Evolutionary conservation across 2,888 invertebrate genomes (phyloP).

Genomic region (Rhingia rostrata): DNA sequence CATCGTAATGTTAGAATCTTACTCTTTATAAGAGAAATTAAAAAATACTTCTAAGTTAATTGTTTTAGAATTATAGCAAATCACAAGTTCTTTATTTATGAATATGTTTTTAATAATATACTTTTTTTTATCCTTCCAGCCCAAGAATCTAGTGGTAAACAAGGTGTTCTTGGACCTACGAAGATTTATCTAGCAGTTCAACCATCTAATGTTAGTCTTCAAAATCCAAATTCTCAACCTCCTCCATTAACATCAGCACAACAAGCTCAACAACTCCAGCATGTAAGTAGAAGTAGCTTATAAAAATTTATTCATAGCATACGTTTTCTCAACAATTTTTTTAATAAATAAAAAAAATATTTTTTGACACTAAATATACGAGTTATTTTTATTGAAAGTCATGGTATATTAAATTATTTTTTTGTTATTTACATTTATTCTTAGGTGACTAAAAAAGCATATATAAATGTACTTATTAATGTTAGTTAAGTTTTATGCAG

Average conservation of each 20-base stretch:
- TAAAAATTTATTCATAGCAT: slow-evolving; percentile 59
- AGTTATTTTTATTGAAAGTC: slow-evolving; percentile 13
- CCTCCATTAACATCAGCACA: slow-evolving; percentile 85
- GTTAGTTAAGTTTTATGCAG: too few species aligned
- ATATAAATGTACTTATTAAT: too few species aligned
- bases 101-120: neutral
- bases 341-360: slow-evolving; percentile 30
- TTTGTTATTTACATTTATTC: neutral
- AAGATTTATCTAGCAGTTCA: slow-evolving; percentile 94
- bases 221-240: slow-evolving; percentile 83
- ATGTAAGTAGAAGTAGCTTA: slow-evolving; percentile 83
- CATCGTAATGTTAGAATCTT: too few species aligned
- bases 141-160: slow-evolving; percentile 93
- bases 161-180: slow-evolving; percentile 92
- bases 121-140: slow-evolving; percentile 83
- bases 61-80: too few species aligned
- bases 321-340: slow-evolving; percentile 11
- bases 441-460: neutral
- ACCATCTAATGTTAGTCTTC: slow-evolving; percentile 84
- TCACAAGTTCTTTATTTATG: too few species aligned
- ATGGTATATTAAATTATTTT: neutral
- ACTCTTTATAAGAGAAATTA: too few species aligned
- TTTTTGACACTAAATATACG: slow-evolving; percentile 22
- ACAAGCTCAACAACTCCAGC: slow-evolving; percentile 80
- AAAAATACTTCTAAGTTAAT: too few species aligned